Conservation (phyloP, 2,113 vertebrate genomes). For the Mastomys coucha region DNA sequence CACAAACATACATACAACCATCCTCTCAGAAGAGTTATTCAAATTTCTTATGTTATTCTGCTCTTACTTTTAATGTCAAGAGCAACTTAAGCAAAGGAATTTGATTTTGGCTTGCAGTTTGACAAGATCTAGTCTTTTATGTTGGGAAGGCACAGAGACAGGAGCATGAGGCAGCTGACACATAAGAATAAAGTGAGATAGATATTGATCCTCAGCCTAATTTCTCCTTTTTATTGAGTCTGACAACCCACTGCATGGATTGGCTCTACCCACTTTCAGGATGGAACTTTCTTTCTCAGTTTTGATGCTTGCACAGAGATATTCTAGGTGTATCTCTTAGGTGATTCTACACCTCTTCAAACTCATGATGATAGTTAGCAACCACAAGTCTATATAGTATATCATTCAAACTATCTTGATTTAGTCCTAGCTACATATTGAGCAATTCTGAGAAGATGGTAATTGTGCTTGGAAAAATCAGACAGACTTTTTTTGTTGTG, state of each 20-base stretch:
- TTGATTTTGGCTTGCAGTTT: background rate
- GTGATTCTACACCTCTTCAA: background rate
- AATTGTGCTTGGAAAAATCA: background rate
- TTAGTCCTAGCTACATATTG: background rate
- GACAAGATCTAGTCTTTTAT: background rate
- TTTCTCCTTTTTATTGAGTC: too few species aligned
- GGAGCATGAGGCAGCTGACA: background rate
- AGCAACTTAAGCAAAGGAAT: background rate
- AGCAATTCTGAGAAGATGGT: background rate
- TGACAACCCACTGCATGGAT: too few species aligned
- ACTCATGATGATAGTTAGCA: background rate
- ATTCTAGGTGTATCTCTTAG: background rate
- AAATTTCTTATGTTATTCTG: background rate
- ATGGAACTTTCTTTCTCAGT: background rate
- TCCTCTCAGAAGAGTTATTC: background rate
- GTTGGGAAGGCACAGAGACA: background rate
- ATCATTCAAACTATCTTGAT: constrained; percentile 3
- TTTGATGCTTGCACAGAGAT: too few species aligned
- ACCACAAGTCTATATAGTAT: background rate
- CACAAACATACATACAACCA: background rate
- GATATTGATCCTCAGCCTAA: background rate
- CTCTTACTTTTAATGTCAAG: background rate
- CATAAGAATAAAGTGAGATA: background rate
- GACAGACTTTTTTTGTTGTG: background rate
- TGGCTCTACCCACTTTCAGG: too few species aligned